Evolutionary conservation across 2,113 vertebrate genomes (phyloP).

Genomic region (Saimiri boliviensis): DNA sequence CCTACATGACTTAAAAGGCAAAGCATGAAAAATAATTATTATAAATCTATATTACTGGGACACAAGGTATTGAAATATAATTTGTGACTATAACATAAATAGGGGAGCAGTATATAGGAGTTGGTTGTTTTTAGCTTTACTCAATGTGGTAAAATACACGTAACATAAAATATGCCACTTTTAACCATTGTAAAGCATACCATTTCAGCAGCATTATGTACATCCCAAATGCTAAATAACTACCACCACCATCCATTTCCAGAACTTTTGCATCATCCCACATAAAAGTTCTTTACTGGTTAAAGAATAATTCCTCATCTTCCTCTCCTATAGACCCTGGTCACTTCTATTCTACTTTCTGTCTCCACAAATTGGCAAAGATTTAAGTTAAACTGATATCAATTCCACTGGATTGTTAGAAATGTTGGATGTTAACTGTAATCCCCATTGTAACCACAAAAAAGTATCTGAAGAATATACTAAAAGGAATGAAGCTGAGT

Average conservation of each 20-base stretch:
- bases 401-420: conserved; percentile 22
- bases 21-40: neutral
- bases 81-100: neutral
- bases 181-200: neutral
- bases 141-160: neutral
- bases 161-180: neutral
- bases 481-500: conserved; percentile 14
- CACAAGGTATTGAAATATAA: neutral
- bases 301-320: neutral
- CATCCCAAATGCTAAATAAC: neutral
- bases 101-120: neutral
- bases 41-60: too few relatives aligned
- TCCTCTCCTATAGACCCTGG: neutral
- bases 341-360: neutral
- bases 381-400: conserved; percentile 1
- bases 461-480: conserved; percentile 26
- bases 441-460: neutral
- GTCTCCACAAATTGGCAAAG: neutral
- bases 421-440: conserved; percentile 26
- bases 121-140: neutral
- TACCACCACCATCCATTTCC: neutral
- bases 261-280: neutral
- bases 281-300: neutral
- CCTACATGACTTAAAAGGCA: neutral
- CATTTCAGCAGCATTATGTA: neutral